phyloP scores from a whole-genome alignment of 35 echinoderm and acorn worm genomes.

The Chiridota heheva region DNA sequence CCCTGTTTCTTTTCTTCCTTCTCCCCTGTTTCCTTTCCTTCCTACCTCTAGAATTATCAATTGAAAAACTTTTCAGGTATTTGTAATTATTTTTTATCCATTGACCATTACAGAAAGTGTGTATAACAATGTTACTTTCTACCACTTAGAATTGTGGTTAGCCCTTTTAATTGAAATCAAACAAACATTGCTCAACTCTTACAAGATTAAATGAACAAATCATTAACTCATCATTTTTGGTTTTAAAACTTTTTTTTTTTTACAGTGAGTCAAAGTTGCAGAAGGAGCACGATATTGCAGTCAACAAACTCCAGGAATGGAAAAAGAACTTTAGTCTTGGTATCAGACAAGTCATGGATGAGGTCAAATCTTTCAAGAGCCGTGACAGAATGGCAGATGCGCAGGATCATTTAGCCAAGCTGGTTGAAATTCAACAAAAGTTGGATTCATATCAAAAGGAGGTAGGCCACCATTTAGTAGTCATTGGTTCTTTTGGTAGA shows the following conservation, averaged over 20 bases:
- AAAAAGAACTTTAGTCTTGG: conserved; percentile 72
- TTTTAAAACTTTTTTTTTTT: neutral
- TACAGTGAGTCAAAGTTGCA: conserved; percentile 85
- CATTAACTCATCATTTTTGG: too few species aligned
- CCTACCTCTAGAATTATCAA: too few species aligned
- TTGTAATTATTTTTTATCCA: too few species aligned
- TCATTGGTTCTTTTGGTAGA: neutral
- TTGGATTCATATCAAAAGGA: conserved; percentile 85
- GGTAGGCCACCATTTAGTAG: conserved; percentile 31
- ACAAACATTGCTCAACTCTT: too few species aligned
- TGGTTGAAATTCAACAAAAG: conserved; percentile 64
- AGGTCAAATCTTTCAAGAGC: conserved; percentile 81
- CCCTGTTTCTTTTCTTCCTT: too few species aligned
- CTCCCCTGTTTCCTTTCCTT: too few species aligned
- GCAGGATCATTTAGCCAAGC: conserved; percentile 57
- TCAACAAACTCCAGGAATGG: conserved; percentile 63
- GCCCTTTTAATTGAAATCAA: too few species aligned
- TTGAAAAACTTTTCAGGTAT: too few species aligned
- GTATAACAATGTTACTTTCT: too few species aligned
- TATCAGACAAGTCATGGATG: conserved; percentile 67
- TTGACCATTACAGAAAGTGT: too few species aligned
- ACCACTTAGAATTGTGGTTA: too few species aligned
- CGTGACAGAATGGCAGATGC: conserved; percentile 95
- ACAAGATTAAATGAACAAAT: too few species aligned
- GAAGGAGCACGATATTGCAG: conserved; percentile 91